Evolutionary conservation across 2,113 vertebrate species (phyloP).

Genomic region (Platysternon megacephalum): DNA sequence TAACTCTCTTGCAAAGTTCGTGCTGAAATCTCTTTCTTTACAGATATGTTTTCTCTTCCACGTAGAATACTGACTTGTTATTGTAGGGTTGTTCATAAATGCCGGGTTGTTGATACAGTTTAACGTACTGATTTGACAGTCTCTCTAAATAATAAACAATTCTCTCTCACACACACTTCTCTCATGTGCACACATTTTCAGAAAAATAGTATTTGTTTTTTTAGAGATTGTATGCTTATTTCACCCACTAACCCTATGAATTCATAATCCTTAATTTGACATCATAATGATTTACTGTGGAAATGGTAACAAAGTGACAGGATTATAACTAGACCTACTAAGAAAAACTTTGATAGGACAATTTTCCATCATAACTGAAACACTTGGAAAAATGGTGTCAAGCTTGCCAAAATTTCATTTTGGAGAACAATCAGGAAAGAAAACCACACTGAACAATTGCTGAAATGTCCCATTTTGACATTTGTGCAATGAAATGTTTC

Average conservation of each 20-base stretch:
- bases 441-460: background rate
- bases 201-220: background rate
- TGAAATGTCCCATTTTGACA: accelerated
- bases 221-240: background rate
- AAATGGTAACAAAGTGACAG: background rate
- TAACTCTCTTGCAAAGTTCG: background rate
- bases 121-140: background rate
- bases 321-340: background rate
- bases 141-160: background rate
- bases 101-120: background rate
- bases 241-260: background rate
- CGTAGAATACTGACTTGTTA: background rate
- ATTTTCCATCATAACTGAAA: background rate
- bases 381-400: background rate
- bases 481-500: background rate
- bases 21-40: background rate
- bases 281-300: background rate
- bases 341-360: background rate
- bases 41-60: background rate
- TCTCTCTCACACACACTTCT: background rate
- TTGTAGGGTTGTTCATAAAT: accelerated
- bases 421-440: background rate
- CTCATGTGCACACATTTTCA: background rate
- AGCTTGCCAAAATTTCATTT: background rate
- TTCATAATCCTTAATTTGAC: background rate